These are phyloP conservation scores for Rambutsinella grinnellia DNA, from an alignment of 2,888 invertebrate genomes.

Conservation along the genomic window DNA sequence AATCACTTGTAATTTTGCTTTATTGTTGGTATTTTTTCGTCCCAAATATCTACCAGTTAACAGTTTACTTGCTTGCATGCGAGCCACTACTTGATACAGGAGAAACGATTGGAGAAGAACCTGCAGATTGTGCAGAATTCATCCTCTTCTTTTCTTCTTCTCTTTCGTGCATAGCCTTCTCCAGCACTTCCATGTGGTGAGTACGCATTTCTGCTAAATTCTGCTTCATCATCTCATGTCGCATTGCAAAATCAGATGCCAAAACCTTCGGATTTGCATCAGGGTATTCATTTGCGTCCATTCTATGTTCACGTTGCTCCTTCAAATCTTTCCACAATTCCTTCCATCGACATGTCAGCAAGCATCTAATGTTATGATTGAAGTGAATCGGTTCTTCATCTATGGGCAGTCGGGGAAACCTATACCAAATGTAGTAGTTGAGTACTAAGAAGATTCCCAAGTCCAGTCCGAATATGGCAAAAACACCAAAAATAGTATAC, in stretches of 20 bases:
- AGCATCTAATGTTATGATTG: background rate
- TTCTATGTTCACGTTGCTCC: background rate
- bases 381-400: constrained; percentile 8
- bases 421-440: constrained; percentile 43
- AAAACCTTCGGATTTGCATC: no score
- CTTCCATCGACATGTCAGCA: background rate
- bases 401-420: constrained; percentile 1
- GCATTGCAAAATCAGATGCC: background rate
- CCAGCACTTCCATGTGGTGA: background rate
- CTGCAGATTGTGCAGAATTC: background rate
- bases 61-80: no score
- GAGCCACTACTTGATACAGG: no score
- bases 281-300: background rate
- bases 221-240: constrained; percentile 8
- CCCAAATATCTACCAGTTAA: no score
- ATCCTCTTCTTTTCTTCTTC: background rate
- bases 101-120: background rate
- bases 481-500: background rate
- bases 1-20: no score
- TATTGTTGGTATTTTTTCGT: no score
- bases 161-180: background rate
- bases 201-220: background rate
- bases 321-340: background rate
- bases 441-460: constrained; percentile 13
- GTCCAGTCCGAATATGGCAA: background rate